phyloP scores from a whole-genome alignment of 64 coral and sea anemone genomes.

The Actinia equina region DNA sequence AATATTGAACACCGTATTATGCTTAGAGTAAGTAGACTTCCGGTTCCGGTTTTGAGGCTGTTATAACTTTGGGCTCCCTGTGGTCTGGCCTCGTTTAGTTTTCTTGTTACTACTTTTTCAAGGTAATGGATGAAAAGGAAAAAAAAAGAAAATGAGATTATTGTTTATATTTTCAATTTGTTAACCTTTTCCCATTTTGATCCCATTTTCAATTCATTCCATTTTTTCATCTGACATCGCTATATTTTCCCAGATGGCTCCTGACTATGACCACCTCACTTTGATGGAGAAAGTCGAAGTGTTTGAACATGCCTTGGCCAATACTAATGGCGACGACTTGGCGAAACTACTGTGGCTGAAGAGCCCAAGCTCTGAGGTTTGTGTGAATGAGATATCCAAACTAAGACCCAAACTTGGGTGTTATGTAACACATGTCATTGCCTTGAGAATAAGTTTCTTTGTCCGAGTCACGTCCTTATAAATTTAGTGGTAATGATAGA shows the following conservation, averaged over 20 bases:
- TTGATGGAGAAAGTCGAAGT: slow-evolving; percentile 98
- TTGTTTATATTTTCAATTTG: neutral
- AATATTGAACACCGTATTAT: slow-evolving; percentile 99
- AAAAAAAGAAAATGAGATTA: too few relatives aligned
- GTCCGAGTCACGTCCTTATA: neutral
- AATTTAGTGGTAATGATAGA: neutral
- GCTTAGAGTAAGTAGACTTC: slow-evolving; percentile 58
- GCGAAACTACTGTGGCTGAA: slow-evolving; percentile 97
- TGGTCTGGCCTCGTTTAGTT: too few relatives aligned
- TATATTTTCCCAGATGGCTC: slow-evolving; percentile 71
- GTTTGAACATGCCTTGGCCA: slow-evolving; percentile 96
- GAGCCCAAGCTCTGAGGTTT: slow-evolving; percentile 96
- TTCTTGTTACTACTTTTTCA: too few relatives aligned
- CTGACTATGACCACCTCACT: slow-evolving; percentile 95
- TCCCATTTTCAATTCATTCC: too few relatives aligned
- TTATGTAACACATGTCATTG: neutral
- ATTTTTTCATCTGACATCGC: neutral
- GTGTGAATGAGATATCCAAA: neutral
- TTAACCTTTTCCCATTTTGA: neutral
- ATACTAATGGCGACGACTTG: slow-evolving; percentile 95
- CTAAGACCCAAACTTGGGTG: neutral
- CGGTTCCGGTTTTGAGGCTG: neutral
- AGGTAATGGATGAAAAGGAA: too few relatives aligned
- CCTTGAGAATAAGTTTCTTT: neutral
- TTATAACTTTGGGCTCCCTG: too few relatives aligned